Conservation (phyloP, 2,797 vertebrate species). For the Eulemur mongoz region DNA sequence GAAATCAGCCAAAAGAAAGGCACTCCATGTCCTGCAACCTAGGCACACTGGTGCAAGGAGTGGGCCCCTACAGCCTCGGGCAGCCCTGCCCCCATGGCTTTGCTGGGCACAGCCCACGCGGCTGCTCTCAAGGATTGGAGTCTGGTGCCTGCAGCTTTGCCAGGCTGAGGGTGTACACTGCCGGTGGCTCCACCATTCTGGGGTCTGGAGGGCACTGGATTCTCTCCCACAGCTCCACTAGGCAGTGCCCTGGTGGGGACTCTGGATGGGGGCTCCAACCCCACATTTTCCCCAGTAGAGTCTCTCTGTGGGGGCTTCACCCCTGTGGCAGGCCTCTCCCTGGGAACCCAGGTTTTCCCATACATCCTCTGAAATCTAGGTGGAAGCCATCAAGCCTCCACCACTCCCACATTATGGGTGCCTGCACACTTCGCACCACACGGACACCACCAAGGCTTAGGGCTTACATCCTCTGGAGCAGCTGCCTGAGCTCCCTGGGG, state of each 20-base stretch:
- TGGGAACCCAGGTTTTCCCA: neutral
- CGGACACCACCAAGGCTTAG: too few species aligned
- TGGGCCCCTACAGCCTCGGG: neutral
- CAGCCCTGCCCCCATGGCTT: neutral
- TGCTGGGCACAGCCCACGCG: neutral
- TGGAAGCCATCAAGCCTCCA: neutral
- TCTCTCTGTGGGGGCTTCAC: neutral
- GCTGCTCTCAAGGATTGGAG: neutral
- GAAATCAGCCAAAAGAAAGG: neutral
- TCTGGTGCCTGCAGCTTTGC: neutral
- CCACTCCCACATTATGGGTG: neutral
- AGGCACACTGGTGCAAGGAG: neutral
- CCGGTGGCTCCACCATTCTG: neutral
- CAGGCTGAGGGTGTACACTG: neutral
- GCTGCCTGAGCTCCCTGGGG: too few species aligned
- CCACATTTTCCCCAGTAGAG: neutral
- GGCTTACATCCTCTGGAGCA: too few species aligned
- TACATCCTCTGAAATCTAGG: neutral
- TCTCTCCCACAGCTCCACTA: neutral
- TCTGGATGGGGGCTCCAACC: neutral
- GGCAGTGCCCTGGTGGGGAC: neutral
- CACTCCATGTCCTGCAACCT: neutral
- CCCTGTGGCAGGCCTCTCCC: neutral
- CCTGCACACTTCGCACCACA: too few species aligned
- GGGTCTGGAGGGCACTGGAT: neutral